phyloP scores from a whole-genome alignment of 1,140 invertebrate species.

The Drosophila insularis region DNA sequence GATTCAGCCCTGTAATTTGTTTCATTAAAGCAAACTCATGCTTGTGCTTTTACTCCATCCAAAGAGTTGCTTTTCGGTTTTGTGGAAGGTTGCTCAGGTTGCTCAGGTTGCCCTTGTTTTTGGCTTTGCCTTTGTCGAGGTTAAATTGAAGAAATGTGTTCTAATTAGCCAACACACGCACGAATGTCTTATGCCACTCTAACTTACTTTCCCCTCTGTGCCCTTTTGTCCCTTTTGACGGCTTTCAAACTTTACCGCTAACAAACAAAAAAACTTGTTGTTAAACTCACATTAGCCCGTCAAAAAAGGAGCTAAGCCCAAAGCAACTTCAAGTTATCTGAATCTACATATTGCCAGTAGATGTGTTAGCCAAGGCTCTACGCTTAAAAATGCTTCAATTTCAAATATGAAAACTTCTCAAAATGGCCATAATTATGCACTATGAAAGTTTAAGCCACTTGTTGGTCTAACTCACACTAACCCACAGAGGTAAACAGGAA shows the following conservation, averaged over 20 bases:
- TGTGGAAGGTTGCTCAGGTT: conserved; percentile 14
- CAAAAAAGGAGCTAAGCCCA: conserved; percentile 49
- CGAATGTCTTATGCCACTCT: conserved; percentile 28
- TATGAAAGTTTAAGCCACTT: not conserved
- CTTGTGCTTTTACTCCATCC: conserved; percentile 9
- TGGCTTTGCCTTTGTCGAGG: conserved; percentile 40
- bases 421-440: conserved; percentile 5
- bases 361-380: conserved; percentile 16
- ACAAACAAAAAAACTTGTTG: conserved; percentile 54
- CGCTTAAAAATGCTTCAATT: conserved; percentile 33
- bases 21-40: conserved; percentile 66
- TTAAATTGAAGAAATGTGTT: conserved; percentile 80
- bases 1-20: conserved; percentile 47
- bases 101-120: conserved; percentile 28
- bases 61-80: conserved; percentile 10
- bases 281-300: conserved; percentile 73
- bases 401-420: conserved; percentile 5
- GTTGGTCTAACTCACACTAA: not conserved
- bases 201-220: not conserved
- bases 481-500: not conserved
- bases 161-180: conserved; percentile 72
- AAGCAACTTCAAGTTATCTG: conserved; percentile 58
- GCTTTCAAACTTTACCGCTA: conserved; percentile 43
- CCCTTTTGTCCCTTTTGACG: not conserved
- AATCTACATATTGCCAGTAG: conserved; percentile 32